Base-by-base conservation (phyloP, 2,113 vertebrate genomes). In the Ctenodactylus gundi region DNA sequence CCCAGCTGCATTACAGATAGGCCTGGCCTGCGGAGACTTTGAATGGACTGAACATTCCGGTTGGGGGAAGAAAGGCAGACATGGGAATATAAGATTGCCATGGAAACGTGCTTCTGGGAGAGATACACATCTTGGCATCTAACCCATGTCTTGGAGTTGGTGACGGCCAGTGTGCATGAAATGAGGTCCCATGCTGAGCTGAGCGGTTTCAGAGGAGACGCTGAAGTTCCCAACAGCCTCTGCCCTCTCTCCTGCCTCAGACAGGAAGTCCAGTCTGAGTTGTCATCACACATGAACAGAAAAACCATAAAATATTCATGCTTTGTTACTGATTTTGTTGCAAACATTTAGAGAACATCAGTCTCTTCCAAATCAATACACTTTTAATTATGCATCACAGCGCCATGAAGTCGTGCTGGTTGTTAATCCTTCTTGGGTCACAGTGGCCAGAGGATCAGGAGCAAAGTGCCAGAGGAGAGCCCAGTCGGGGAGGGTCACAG, bases 241-340 rank as follows among this genome's bases (percentile, higher is more conserved):
- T 31, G 34, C 60, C 21, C 11, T 85, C 27, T 46, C 62, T 41
- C 13, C 1, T 34, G 31, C 53, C 44, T 80, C 36, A 68, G 39
- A 67, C 23, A 18, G 68, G 94, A 97, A 96, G 96, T 84, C 87
- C 78, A 88, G 85, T 76, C 73, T 88, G 93, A 94, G 53, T 62
- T 94, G 90, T 86, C 92, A 86, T 82, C 88, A 97, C 86, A 84
- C 84, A 72, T 25, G 91, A 87, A 88, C 78, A 92, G 95, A 97
- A 98, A 97, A 96, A 46, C 29, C 0, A 13, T 97, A 90, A 97
- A 98, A 97, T 97, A 98, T 97, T 97, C 96, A 98, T 95, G 91
- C 72, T 96, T 95, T 91, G 90, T 93, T 53, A 18, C 89, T 88
- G 94, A 89, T 94, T 94, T 88, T 86, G 86, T 90, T 95, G 62